Percentiles rank a stretch among this genome's conserved stretches.
phyloP scores from a whole-genome alignment of 2,113 vertebrate genomes.

The Onychostoma macrolepis region DNA sequence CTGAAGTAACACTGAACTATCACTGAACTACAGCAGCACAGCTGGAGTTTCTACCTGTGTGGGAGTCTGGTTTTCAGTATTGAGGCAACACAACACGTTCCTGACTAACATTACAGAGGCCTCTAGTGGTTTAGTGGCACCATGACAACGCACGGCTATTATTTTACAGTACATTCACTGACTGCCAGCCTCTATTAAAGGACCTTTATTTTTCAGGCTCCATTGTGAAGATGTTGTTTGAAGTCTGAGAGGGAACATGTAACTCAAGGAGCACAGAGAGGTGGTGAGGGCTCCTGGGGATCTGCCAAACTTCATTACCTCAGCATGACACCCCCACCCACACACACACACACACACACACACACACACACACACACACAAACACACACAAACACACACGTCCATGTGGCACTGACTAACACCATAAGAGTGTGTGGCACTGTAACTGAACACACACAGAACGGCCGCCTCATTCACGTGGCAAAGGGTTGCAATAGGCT shows the following conservation, averaged over 20 bases:
- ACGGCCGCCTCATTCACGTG: constrained; percentile 54
- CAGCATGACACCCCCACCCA: constrained; percentile 39
- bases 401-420: constrained; percentile 17
- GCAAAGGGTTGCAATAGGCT: constrained; percentile 52
- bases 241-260: constrained; percentile 24
- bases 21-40: neutral
- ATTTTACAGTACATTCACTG: constrained; percentile 2
- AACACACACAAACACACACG: too few relatives aligned
- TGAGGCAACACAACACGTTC: neutral
- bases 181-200: constrained; percentile 30
- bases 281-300: constrained; percentile 6
- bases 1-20: neutral
- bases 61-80: neutral
- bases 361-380: neutral
- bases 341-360: constrained; percentile 23
- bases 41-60: neutral
- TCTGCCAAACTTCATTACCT: constrained; percentile 39
- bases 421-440: constrained; percentile 45
- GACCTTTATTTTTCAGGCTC: constrained; percentile 8
- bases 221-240: constrained; percentile 38
- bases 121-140: constrained; percentile 43
- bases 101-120: constrained; percentile 50
- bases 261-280: constrained; percentile 7
- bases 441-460: constrained; percentile 30
- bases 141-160: neutral